Evolutionary conservation across 1,140 invertebrate genomes (phyloP), one percentile per base, ranked within the genome.

Genomic region (Caenorhabditis brenneri): DNA sequence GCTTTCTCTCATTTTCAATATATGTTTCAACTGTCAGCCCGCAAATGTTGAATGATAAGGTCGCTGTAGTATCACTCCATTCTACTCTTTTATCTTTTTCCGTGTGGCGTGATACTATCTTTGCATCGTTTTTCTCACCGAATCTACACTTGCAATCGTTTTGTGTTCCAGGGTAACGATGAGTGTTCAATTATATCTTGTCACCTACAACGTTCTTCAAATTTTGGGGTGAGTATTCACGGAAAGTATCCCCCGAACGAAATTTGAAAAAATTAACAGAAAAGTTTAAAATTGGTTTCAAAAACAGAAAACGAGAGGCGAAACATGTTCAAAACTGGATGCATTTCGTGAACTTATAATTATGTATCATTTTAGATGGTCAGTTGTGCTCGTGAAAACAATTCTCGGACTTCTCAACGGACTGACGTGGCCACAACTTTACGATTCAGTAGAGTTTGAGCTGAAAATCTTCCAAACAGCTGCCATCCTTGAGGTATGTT

Each of bases 391-490:
- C 7, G 60, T 89, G 15, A 90, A 89, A 79, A 90, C 89, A 22
- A 69, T 89, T 22, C 39, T 69, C 16, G 88, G 88, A 7, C 82
- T 90, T 31, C 24, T 83, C 15, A 65, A 80, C 36, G 87, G 87
- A 33, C 27, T 80, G 12, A 31, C 83, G 9, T 88, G 79, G 65
- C 79, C 79, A 29, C 39, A 88, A 27, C 79, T 91, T 12, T 90
- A 90, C 58, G 65, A 88, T 16, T 82, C 87, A 78, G 88, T 92
- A 2, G 90, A 90, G 39, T 65, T 69, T 15, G 83, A 91, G 46
- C 92, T 97, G 1, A 93, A 95, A 53, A 93, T 96, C 86, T 96
- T 96, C 88, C 96, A 97, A 92, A 96, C 96, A 92, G 95, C 94
- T 84, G 96, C 96, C 81, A 90, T 96, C 83, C 92, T 97, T 80